Base-by-base conservation (phyloP, 1,140 invertebrate species). In the Lanistes nyassanus region DNA sequence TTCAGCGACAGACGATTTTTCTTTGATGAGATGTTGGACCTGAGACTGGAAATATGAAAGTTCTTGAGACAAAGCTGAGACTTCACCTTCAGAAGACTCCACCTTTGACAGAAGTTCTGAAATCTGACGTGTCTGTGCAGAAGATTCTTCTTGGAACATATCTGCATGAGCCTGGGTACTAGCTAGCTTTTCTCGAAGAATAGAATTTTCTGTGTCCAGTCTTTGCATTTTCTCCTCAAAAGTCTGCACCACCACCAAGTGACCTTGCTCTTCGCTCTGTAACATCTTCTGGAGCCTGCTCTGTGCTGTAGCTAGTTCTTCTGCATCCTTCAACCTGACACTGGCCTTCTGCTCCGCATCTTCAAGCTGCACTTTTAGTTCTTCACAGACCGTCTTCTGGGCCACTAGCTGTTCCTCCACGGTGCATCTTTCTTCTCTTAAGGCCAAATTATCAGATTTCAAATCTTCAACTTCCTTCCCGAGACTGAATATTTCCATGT, bases 291-390 rank as follows among this genome's bases (percentile, higher is more conserved):
- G 9, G 16, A 58, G 55, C 31, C 19, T 53, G 4, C 23, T 47
- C 0, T 47, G 23, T 56, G 70, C 66, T 64, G 2, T 58, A 39
- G 31, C 31, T 5, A 37, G 9, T 70, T 34, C 3, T 5, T 23
- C 23, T 21, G 70, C 31, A 37, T 29, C 26, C 19, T 29, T 47
- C 13, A n/a, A 21, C 37, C n/a, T 70, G 3, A 51, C 42, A 62
- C 47, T 42, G 6, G 69, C 31, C 47, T 78, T n/a, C 51, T 69
- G 53, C 42, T 74, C 64, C 37, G 70, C 23, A 37, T 75, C 62
- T 26, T 69, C 62, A 37, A 42, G 53, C n/a, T 67, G 65, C 47
- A 64, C 60, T 58, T 56, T 64, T 13, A 53, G 65, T 34, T 70
- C 36, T 7, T 67, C 64, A 36, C n/a, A 21, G 2, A 62, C 37